phyloP scores from a whole-genome alignment of 2,113 vertebrate species.

The Alethe castanea region DNA sequence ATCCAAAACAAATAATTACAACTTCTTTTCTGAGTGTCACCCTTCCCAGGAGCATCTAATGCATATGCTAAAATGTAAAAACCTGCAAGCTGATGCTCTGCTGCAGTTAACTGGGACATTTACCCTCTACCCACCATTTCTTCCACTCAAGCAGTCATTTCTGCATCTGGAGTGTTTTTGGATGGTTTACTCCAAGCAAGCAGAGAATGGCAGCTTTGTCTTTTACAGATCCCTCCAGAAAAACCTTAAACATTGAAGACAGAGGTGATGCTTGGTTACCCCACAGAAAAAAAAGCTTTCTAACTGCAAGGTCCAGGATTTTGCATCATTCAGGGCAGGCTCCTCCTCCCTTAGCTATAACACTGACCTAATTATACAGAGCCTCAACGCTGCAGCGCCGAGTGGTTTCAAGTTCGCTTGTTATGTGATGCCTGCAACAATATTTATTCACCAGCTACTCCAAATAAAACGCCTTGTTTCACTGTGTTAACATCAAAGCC shows the following conservation, averaged over 20 bases:
- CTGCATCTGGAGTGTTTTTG: neutral
- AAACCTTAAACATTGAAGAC: neutral
- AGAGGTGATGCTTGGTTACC: neutral
- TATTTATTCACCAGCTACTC: constrained; percentile 35
- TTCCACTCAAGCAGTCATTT: neutral
- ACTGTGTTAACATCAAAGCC: neutral
- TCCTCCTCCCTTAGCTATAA: neutral
- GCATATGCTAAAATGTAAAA: constrained; percentile 16
- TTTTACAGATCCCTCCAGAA: neutral
- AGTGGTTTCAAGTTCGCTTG: neutral
- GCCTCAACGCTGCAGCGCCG: accelerated
- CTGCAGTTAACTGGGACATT: neutral
- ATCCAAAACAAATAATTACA: constrained; percentile 66
- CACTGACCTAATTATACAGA: constrained; percentile 25
- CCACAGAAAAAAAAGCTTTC: neutral
- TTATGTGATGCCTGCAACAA: constrained; percentile 17
- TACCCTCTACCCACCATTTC: neutral
- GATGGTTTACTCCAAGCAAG: neutral
- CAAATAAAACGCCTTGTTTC: neutral
- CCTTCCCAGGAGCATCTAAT: constrained; percentile 16
- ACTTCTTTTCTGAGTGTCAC: constrained; percentile 17
- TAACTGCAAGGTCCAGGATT: neutral
- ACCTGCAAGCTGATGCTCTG: neutral
- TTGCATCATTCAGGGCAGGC: neutral
- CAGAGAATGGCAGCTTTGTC: neutral